Evolutionary conservation across 2,888 invertebrate species (phyloP), one percentile per base, ranked within the genome.

Genomic region (Druceiella hillmani): DNA sequence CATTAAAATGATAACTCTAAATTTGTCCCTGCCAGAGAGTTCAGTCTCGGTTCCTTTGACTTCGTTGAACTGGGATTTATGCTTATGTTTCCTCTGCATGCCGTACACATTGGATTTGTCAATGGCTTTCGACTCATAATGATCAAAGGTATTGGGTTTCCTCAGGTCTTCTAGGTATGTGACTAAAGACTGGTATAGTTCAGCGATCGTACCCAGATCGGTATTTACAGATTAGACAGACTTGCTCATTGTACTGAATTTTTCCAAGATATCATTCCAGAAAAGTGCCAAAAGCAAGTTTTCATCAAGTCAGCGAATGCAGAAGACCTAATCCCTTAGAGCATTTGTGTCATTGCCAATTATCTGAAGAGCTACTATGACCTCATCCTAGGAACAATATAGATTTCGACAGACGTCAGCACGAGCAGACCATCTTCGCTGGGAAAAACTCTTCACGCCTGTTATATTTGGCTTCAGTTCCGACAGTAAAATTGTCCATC

Each of bases 181-280:
- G 7, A 28, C 28, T 22, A 43, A 17, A 22, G 43, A 38, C 30
- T 27, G 14, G 28, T 45, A 41, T 35, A 44, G 24, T 38, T 44
- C 27, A 33, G 38, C 40, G 10, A 38, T 36, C 28, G 44, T 44
- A 24, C 30, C 33, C 38, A 45, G 34, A 25, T 41, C 45, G 17
- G 35, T 45, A 31, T 26, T 38, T n/a, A 41, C 15, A 16, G 44
- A 27, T 17, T 45, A 41, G 20, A 43, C 36, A 25, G 28, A 33
- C 32, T 38, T 46, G 33, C 41, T 41, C 11, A 36, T 36, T 44
- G 40, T 44, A 22, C 41, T 30, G 27, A 43, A 45, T 17, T 38
- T 40, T 32, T 44, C 31, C 35, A 44, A 33, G 36, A 45, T 44
- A 32, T 44, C 40, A 36, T 31, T 45, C 41, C 44, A 46, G 36